phyloP scores from a whole-genome alignment of 1,140 invertebrate genomes.

The Drosophila rhopaloa region DNA sequence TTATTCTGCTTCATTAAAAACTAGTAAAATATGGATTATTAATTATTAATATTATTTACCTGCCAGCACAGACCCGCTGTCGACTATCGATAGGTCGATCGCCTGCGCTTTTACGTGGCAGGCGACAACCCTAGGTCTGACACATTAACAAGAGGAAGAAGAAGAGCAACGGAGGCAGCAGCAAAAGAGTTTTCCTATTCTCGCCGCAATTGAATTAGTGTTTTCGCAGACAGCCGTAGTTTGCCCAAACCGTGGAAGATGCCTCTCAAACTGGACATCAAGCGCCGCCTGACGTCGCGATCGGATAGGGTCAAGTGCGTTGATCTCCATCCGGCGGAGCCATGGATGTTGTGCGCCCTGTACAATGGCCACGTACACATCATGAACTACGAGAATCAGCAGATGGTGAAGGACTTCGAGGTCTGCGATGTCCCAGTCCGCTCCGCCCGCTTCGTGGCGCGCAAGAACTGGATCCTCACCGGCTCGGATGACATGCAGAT shows the following conservation, averaged over 20 bases:
- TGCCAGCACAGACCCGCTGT: background rate
- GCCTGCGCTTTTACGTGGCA: slow-evolving; percentile 50
- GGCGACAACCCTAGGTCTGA: slow-evolving; percentile 65
- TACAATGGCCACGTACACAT: slow-evolving; percentile 99
- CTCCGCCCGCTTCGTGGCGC: slow-evolving; percentile 96
- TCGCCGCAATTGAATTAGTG: slow-evolving; percentile 48
- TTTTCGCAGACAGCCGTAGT: slow-evolving; percentile 14
- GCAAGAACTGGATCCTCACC: slow-evolving; percentile 99
- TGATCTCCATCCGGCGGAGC: slow-evolving; percentile 98
- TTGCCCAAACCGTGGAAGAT: slow-evolving; percentile 58
- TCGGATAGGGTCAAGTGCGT: slow-evolving; percentile 99
- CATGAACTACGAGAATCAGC: slow-evolving; percentile 98
- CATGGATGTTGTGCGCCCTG: slow-evolving; percentile 98
- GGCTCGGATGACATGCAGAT: slow-evolving; percentile 99
- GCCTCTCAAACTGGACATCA: slow-evolving; percentile 98
- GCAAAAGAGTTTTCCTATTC: slow-evolving; percentile 55
- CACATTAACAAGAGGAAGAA: slow-evolving; percentile 64
- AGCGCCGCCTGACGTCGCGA: slow-evolving; percentile 97
- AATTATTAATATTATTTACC: too few species aligned
- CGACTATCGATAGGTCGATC: slow-evolving; percentile 10
- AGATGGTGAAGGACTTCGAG: slow-evolving; percentile 86
- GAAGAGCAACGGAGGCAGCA: slow-evolving; percentile 49
- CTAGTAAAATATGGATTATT: too few species aligned
- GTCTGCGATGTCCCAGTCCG: slow-evolving; percentile 98
- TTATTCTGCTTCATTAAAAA: too few species aligned